Evolutionary conservation across 2,113 vertebrate genomes (phyloP).

Genomic region (Mastomys coucha): DNA sequence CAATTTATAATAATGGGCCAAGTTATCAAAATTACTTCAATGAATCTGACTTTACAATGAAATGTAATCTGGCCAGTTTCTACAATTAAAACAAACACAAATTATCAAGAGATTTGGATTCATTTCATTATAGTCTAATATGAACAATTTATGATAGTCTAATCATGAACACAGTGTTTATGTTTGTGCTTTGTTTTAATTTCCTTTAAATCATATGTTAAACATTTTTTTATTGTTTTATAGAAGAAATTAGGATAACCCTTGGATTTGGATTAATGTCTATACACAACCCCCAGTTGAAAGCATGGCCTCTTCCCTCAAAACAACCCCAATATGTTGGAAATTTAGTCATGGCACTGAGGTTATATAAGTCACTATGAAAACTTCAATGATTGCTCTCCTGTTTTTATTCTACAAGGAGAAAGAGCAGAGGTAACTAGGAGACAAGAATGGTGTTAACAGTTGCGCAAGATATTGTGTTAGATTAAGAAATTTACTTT

Average conservation of each 20-base stretch:
- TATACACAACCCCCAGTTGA: not conserved
- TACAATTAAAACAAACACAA: not conserved
- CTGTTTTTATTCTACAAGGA: not conserved
- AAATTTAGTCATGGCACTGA: not conserved
- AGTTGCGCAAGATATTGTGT: not conserved
- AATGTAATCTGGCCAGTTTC: not conserved
- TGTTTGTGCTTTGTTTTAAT: not conserved
- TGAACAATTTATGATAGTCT: not conserved
- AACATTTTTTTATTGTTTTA: not conserved
- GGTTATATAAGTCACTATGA: not conserved
- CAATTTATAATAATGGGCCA: not conserved
- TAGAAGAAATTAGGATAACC: not conserved
- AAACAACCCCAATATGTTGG: not conserved
- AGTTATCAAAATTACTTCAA: slow-evolving; percentile 10
- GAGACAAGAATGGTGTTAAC: not conserved
- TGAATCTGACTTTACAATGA: not conserved
- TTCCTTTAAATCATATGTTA: not conserved
- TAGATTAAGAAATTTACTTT: slow-evolving; percentile 34
- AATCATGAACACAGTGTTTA: not conserved
- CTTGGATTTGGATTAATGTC: not conserved
- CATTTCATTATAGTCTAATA: too few species aligned
- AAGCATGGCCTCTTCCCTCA: not conserved
- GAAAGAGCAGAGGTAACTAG: not conserved
- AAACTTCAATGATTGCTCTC: not conserved
- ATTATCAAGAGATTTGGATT: not conserved